phyloP scores from a whole-genome alignment of 1,140 invertebrate species.

The Zaprionus capensis region DNA sequence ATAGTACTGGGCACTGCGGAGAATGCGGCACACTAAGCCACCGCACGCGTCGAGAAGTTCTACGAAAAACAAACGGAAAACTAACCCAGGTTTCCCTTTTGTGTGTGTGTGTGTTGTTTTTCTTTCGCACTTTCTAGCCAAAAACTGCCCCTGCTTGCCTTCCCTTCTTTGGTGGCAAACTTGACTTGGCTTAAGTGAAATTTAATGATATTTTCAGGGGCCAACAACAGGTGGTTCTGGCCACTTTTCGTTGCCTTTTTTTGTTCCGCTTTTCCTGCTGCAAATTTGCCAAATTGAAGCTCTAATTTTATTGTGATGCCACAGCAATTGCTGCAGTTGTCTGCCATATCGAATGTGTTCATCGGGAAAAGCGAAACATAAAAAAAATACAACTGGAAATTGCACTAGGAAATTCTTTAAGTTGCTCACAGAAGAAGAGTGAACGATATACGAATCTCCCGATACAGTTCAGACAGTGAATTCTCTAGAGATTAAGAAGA shows the following conservation, averaged over 20 bases:
- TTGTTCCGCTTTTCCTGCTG: constrained; percentile 27
- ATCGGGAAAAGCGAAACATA: background rate
- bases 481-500: background rate
- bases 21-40: constrained; percentile 29
- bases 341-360: background rate
- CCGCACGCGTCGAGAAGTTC: constrained; percentile 51
- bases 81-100: constrained; percentile 44
- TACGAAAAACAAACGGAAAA: constrained; percentile 58
- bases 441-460: background rate
- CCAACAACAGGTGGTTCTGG: constrained; percentile 64
- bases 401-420: background rate
- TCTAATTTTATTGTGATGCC: constrained; percentile 55
- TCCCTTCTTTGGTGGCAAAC: constrained; percentile 14
- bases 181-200: constrained; percentile 69
- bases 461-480: background rate
- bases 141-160: constrained; percentile 2
- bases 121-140: constrained; percentile 68
- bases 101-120: constrained; percentile 13
- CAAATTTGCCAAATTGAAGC: constrained; percentile 68
- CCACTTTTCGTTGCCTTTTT: constrained; percentile 14
- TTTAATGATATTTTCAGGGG: constrained; percentile 72
- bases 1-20: constrained; percentile 9
- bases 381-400: background rate
- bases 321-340: constrained; percentile 17
- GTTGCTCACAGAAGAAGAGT: background rate